Base-by-base conservation (phyloP, 2,888 invertebrate genomes). In the Orchesella flavescens region DNA sequence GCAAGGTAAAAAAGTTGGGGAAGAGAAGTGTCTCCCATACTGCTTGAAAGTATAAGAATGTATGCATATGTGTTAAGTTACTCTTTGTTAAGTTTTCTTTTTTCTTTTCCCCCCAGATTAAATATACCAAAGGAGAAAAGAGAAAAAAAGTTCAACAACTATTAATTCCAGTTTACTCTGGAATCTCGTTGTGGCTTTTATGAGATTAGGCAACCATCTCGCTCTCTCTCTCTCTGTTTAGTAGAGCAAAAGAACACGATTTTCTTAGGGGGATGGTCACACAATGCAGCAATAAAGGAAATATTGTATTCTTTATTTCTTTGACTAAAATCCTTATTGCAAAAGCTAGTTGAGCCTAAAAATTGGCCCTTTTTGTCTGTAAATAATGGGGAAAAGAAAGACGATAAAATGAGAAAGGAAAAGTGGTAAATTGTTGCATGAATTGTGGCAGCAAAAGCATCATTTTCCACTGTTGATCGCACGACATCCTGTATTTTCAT, bases 121-220 rank as follows among this genome's bases (percentile, higher is more conserved):
- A 61, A 23, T 49, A 46, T 24, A 49, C 19, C 9, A 46, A 19
- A 68, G 65, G 15, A n/a, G n/a, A 49, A 68, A 19, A 57, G 57
- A 17, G 19, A 53, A 21, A 57, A 57, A 57, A 57, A 57, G 57
- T 57, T 57, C 19, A 17, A 57, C 57, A 49, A 43, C 65, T 43
- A 68, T 68, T 68, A 68, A 68, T 68, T 68, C 68, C 68, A 68
- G 68, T 49, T 68, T 46, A 13, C 68, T 49, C 34, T 13, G 23
- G 34, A 34, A 24, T 63, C 24, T 63, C 13, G 24, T 24, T 15
- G 44, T 34, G n/a, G 65, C 43, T 63, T 24, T n/a, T 49, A 49
- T 49, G 61, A 61, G 24, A 61, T 23, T 12, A 49, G 12, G 49
- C n/a, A 49, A 49, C 34, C 34, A 7, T 34, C 34, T 34, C 34